Percentiles rank a stretch among this genome's conserved stretches.
Conservation (phyloP, 2,797 vertebrate species). For the Platyrinchus mystaceus region DNA sequence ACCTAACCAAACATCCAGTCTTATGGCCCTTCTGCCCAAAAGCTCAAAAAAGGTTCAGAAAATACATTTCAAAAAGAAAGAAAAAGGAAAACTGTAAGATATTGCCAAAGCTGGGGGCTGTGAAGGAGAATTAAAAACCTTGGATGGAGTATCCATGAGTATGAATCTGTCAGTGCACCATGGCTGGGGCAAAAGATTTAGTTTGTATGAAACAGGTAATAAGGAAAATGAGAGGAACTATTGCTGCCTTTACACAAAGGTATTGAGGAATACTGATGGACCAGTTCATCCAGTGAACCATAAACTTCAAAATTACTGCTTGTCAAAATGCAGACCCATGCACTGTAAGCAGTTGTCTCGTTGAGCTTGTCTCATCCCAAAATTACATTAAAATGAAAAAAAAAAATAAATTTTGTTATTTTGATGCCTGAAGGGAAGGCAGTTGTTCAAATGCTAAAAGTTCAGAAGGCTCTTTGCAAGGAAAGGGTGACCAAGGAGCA, state of each 20-base stretch:
- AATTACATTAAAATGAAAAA: not conserved
- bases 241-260: not conserved
- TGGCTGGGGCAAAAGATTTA: not conserved
- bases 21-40: not conserved
- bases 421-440: not conserved
- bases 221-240: not conserved
- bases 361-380: not conserved
- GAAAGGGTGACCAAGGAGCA: not conserved
- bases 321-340: not conserved
- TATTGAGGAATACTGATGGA: not conserved
- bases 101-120: not conserved
- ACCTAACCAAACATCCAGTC: not conserved
- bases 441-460: not conserved
- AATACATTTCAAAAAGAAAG: not conserved
- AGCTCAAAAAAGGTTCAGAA: not conserved
- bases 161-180: accelerated
- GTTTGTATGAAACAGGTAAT: not conserved
- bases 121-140: not conserved
- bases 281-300: not conserved
- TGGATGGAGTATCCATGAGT: not conserved
- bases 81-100: not conserved
- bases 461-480: not conserved
- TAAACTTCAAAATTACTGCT: not conserved
- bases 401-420: not conserved
- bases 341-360: not conserved